These are phyloP conservation scores for Xiphophorus hellerii DNA, from an alignment of 2,113 vertebrate species.

Conservation along the genomic window DNA sequence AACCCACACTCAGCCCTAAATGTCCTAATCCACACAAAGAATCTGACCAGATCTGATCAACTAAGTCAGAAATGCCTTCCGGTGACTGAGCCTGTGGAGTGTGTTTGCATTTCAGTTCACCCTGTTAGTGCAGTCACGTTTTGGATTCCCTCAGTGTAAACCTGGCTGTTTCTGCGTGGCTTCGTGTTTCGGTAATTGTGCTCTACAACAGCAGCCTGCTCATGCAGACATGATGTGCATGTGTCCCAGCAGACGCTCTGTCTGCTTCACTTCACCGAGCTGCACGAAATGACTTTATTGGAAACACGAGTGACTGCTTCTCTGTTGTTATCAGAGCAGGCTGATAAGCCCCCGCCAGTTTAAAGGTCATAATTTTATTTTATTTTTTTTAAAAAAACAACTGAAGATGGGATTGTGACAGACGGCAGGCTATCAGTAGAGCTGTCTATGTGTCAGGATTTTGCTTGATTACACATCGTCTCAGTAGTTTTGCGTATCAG, in stretches of 20 bases:
- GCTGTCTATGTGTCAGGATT: neutral
- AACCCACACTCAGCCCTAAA: too few relatives aligned
- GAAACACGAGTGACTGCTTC: constrained; percentile 48
- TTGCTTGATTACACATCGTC: neutral
- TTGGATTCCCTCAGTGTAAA: neutral
- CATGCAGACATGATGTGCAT: constrained; percentile 55
- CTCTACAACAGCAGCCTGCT: constrained; percentile 1
- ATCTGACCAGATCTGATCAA: neutral
- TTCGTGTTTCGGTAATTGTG: neutral
- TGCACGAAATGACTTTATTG: constrained; percentile 38
- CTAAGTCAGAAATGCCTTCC: neutral
- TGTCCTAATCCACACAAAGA: neutral
- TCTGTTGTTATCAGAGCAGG: neutral
- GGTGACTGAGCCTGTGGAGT: neutral
- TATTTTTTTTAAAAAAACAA: too few relatives aligned
- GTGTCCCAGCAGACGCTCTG: constrained; percentile 38
- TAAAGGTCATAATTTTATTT: constrained; percentile 39
- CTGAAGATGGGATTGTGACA: neutral
- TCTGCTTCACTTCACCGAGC: constrained; percentile 37
- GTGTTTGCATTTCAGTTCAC: neutral
- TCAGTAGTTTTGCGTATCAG: too few relatives aligned
- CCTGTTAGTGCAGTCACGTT: neutral
- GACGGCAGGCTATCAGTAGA: neutral
- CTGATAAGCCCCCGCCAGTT: constrained; percentile 60
- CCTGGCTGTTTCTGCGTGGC: neutral